Evolutionary conservation across 2,888 invertebrate genomes (phyloP), one percentile per base, ranked within the genome.

Genomic region (Melinopterus prodromus): DNA sequence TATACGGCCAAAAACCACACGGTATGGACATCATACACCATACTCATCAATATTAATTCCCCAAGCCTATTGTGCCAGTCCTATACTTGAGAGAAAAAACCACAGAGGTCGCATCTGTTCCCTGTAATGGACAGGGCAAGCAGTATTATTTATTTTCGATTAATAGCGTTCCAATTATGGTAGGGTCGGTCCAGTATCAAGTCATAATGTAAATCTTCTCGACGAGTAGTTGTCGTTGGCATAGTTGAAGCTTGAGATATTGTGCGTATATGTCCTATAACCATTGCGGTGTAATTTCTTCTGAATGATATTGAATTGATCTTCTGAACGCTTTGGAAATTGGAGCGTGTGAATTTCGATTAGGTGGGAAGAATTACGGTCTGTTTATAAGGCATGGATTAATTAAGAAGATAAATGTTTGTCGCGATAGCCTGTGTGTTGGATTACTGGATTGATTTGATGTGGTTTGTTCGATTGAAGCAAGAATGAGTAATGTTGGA

Each of bases 11-110:
- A 53, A 53, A 53, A 53, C 1, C 12, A 6, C 38, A 38, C 38
- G 9, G 9, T 38, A 38, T 6, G 38, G 2, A 53, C 53, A 1
- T 53, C 53, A 53, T 53, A 53, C 53, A 4, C 53, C 9, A 53
- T 53, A 53, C 53, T 53, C 53, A 53, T 53, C 53, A 53, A 53
- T 53, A 53, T 53, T 53, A 53, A 53, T 53, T 53, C 53, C 53
- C 53, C 7, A 12, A 12, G 53, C 53, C 53, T 53, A 53, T 53
- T 53, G 53, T 53, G 12, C 5, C 7, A 53, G 53, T 53, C 53
- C 53, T 2, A 53, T 7, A 3, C 53, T 7, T 12, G 53, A 9
- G 7, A 53, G 53, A 53, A 53, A 53, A 53, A 53, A 53, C 6
- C 53, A 26, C 26, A 26, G 26, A 26, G 26, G 26, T 26, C 53